These are phyloP conservation scores for Andrena fulva DNA, from an alignment of 2,888 invertebrate species.

Conservation along the genomic window DNA sequence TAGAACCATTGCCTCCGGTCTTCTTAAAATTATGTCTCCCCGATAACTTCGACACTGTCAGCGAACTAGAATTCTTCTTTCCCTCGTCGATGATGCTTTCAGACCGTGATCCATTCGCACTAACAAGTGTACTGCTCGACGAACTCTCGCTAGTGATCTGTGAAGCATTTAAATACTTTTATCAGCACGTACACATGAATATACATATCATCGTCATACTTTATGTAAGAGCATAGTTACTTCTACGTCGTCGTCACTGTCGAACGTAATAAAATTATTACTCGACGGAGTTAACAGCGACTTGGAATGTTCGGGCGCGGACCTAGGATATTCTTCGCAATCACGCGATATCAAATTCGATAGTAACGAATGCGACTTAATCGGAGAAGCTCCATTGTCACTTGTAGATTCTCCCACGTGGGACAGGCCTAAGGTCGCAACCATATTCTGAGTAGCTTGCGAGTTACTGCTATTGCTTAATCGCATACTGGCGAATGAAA, in stretches of 20 bases:
- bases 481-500: background rate
- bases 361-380: background rate
- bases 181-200: background rate
- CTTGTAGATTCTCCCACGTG: background rate
- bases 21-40: background rate
- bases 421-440: background rate
- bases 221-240: conserved; percentile 46
- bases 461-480: background rate
- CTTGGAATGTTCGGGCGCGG: background rate
- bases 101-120: background rate
- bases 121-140: background rate
- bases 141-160: conserved; percentile 25
- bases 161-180: background rate
- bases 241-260: conserved; percentile 72
- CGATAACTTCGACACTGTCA: background rate
- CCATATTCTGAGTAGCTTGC: background rate
- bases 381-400: background rate
- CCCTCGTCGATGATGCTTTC: background rate
- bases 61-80: background rate
- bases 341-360: background rate
- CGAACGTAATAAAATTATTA: conserved; percentile 62
- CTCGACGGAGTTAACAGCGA: background rate
- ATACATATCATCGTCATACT: background rate
- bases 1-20: background rate
- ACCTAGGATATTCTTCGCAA: background rate